These are phyloP conservation scores for Scytalopus superciliaris DNA, from an alignment of 2,113 vertebrate species.

Conservation along the genomic window DNA sequence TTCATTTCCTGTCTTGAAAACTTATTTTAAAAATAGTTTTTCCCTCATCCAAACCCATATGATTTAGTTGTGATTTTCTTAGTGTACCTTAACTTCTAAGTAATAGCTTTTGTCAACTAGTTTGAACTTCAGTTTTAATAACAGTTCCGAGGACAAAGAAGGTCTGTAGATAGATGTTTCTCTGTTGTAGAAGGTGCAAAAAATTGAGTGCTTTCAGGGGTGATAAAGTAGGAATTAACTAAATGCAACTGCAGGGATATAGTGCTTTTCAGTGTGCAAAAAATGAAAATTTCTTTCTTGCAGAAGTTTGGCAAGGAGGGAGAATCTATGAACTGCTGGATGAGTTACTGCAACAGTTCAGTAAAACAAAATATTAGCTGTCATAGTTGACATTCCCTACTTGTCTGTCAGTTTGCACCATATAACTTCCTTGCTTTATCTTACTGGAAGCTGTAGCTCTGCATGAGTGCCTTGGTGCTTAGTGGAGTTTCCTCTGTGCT, in stretches of 20 bases:
- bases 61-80: not conserved
- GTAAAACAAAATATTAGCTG: not conserved
- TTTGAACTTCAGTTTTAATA: not conserved
- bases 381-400: not conserved
- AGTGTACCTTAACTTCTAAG: not conserved
- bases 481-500: constrained; percentile 68
- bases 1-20: not conserved
- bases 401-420: constrained; percentile 1
- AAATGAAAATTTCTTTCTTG: not conserved
- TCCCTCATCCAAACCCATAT: not conserved
- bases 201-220: not conserved
- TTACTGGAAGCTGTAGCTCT: constrained; percentile 57
- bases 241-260: not conserved
- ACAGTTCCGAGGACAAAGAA: not conserved
- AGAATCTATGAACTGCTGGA: not conserved
- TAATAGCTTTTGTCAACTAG: not conserved
- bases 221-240: not conserved
- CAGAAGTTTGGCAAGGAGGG: not conserved
- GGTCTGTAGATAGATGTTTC: not conserved
- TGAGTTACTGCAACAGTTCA: not conserved
- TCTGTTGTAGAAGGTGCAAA: not conserved
- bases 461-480: constrained; percentile 39
- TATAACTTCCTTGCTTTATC: constrained; percentile 61
- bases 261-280: not conserved
- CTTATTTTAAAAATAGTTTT: not conserved